Percentiles rank a stretch among this genome's conserved stretches.
These are phyloP conservation scores for Psittacula echo DNA, from an alignment of 2,797 vertebrate species.

Conservation along the genomic window DNA sequence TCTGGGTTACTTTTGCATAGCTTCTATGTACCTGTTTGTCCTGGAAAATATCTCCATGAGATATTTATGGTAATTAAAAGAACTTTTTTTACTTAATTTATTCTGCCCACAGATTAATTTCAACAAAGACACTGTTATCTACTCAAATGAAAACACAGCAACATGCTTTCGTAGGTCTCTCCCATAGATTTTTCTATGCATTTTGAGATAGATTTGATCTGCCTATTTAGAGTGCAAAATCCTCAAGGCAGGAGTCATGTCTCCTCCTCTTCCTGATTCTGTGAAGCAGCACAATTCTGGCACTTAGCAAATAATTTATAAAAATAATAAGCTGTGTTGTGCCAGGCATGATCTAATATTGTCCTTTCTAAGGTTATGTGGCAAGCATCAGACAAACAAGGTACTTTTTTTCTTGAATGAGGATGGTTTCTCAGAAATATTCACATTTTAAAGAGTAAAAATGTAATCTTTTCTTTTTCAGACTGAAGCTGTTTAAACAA, in stretches of 20 bases:
- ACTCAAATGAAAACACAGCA: not conserved
- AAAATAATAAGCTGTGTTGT: slow-evolving; percentile 10
- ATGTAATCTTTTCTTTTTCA: not conserved
- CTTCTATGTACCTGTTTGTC: not conserved
- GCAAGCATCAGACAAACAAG: slow-evolving; percentile 6
- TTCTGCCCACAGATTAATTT: not conserved
- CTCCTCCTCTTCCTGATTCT: slow-evolving; percentile 1
- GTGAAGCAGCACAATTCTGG: slow-evolving; percentile 4
- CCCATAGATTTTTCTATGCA: not conserved
- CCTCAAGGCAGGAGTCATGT: not conserved
- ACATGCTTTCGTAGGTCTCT: not conserved
- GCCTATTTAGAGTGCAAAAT: slow-evolving; percentile 3
- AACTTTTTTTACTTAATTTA: not conserved
- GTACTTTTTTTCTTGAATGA: slow-evolving; percentile 3
- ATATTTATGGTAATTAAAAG: not conserved
- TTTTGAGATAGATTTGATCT: not conserved
- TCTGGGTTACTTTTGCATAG: not conserved
- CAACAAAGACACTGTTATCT: not conserved
- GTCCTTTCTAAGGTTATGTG: not conserved
- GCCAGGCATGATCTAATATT: slow-evolving; percentile 11
- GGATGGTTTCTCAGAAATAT: slow-evolving; percentile 29
- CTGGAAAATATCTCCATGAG: not conserved
- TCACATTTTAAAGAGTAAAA: slow-evolving; percentile 31
- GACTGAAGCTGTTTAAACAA: slow-evolving; percentile 56
- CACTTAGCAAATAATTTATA: not conserved